Evolutionary conservation across 2,797 vertebrate genomes (phyloP), one percentile per base, ranked within the genome.

Genomic region (Pantherophis alleghaniensis): DNA sequence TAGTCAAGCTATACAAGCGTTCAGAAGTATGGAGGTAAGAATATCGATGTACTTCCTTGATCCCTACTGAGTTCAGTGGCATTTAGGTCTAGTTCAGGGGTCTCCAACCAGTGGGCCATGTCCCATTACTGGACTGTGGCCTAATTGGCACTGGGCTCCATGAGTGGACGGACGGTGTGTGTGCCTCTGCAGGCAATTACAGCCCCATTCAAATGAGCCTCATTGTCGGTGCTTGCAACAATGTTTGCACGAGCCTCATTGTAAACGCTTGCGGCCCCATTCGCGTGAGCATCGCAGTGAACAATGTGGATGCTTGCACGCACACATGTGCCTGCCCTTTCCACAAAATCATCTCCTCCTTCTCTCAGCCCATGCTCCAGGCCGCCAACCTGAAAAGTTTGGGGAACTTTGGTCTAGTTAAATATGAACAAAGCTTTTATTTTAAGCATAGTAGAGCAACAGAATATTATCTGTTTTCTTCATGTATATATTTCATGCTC

Each of bases 261-360:
- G 20, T 2, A 60, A 60, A 60, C 0, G 0, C 7, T 22, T 60
- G 59, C 5, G 7, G 59, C 59, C 59, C 16, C 20, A 60, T 24
- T 60, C 20, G 0, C 0, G 0, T 2, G 6, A 60, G 20, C 5
- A 0, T 60, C 5, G 0, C 20, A 22, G 59, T 0, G 20, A 24
- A 60, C 2, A 2, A 24, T 60, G 7, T 1, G 20, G 20, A 60
- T 60, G 59, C 7, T 24, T 60, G 26, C 61, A 12, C 1, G 11
- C 61, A 66, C 61, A 66, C 7, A 63, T n/a, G 26, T 66, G 26
- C 61, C 10, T n/a, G 4, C 4, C 61, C 61, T 13, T 13, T 26
- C 26, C 26, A 63, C 12, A 66, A 66, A 66, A 66, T 66, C 4
- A 66, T 66, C 28, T 28, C 61, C 28, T n/a, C 4, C 4, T 26